phyloP scores from a whole-genome alignment of 2,797 vertebrate genomes.

The Sebastes cheni region DNA sequence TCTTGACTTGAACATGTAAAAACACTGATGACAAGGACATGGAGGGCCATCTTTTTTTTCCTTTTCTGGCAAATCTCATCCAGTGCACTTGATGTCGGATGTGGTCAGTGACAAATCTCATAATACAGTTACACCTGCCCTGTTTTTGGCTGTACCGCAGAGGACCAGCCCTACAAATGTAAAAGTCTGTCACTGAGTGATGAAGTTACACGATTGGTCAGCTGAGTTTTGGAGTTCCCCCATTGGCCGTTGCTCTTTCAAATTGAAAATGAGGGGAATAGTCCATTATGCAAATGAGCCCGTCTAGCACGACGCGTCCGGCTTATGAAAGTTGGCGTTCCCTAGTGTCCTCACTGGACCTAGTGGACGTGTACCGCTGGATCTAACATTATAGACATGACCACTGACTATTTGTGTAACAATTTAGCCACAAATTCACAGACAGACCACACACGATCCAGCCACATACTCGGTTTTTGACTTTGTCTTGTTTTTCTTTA shows the following conservation, averaged over 20 bases:
- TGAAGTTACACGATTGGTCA: neutral
- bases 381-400: neutral
- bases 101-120: neutral
- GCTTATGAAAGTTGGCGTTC: too few relatives aligned
- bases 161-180: neutral
- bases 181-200: neutral
- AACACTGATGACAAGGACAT: neutral
- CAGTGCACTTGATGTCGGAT: neutral
- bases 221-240: neutral
- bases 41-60: neutral
- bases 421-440: neutral
- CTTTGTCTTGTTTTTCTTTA: slow-evolving; percentile 52
- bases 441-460: neutral
- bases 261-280: neutral
- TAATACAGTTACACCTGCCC: neutral
- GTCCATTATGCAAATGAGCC: neutral
- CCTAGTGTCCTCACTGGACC: neutral
- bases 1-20: neutral
- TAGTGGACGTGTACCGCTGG: neutral
- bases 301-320: too few relatives aligned
- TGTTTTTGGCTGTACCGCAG: neutral
- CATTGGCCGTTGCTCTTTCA: neutral
- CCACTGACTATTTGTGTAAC: neutral
- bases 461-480: neutral
- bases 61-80: neutral